Conservation (phyloP, 2,113 vertebrate species). For the Lagopus leucura region DNA sequence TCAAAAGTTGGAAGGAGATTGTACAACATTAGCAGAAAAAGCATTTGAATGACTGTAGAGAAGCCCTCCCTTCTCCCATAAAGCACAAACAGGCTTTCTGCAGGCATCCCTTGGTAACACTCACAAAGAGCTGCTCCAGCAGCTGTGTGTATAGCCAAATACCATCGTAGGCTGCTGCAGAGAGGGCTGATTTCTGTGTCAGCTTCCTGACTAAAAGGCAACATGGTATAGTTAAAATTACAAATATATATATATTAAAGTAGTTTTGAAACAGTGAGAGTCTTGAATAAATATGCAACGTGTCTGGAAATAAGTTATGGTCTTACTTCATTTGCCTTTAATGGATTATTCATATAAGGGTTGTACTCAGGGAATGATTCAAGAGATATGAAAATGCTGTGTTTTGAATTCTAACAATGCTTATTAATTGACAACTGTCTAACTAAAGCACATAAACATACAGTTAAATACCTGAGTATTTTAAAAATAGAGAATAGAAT, state of each 20-base stretch:
- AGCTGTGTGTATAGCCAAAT: constrained; percentile 47
- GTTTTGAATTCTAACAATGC: neutral
- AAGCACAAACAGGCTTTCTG: constrained; percentile 42
- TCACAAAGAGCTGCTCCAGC: constrained; percentile 54
- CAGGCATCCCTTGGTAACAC: constrained; percentile 56
- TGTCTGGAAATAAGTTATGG: neutral
- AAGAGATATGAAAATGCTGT: neutral
- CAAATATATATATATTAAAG: neutral
- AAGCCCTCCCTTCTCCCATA: neutral
- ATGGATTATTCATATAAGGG: neutral
- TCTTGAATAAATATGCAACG: neutral
- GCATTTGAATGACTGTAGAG: constrained; percentile 10
- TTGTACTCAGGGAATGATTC: neutral
- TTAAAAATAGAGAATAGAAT: neutral
- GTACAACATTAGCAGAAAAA: constrained; percentile 40
- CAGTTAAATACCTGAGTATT: neutral
- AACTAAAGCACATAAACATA: neutral
- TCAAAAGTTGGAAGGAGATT: constrained; percentile 50
- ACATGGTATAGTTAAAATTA: neutral
- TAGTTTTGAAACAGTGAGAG: neutral
- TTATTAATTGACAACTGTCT: neutral
- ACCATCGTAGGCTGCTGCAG: neutral
- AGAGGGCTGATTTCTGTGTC: neutral
- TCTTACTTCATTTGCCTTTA: neutral
- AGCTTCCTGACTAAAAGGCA: neutral